Conservation (phyloP, 2,888 invertebrate species). For the Ectemnius lituratus region DNA sequence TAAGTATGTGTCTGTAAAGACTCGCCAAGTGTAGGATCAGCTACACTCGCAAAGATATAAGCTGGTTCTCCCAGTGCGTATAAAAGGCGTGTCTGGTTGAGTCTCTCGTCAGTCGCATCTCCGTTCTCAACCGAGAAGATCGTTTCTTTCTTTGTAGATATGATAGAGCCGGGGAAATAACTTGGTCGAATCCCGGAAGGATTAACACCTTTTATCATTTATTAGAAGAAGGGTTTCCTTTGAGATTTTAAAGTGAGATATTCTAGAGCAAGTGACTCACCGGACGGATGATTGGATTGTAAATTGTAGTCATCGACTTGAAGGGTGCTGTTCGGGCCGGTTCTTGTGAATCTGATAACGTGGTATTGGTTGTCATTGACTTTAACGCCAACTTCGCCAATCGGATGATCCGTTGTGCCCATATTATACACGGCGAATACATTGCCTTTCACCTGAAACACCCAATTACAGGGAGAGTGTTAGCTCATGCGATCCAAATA, state of each 20-base stretch:
- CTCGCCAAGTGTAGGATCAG: too few relatives aligned
- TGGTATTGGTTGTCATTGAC: conserved; percentile 97
- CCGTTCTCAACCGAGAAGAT: too few relatives aligned
- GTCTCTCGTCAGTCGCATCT: too few relatives aligned
- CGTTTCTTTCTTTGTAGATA: too few relatives aligned
- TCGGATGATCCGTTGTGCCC: conserved; percentile 93
- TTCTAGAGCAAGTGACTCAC: conserved; percentile 78
- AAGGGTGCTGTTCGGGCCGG: conserved; percentile 92
- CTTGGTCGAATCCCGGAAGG: too few relatives aligned
- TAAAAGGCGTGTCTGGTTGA: too few relatives aligned
- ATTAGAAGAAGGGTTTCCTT: too few relatives aligned
- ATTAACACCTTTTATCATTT: too few relatives aligned
- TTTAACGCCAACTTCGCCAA: conserved; percentile 93
- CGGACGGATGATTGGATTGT: conserved; percentile 90
- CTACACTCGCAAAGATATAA: too few relatives aligned
- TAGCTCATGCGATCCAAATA: background rate
- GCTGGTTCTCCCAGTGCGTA: too few relatives aligned
- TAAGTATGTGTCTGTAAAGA: too few relatives aligned
- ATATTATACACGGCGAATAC: conserved; percentile 96
- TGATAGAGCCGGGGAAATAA: too few relatives aligned
- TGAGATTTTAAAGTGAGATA: background rate
- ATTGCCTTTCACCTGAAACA: conserved; percentile 90
- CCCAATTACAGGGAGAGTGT: background rate
- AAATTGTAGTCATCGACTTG: conserved; percentile 95
- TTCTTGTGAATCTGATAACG: conserved; percentile 92